Evolutionary conservation across 2,113 vertebrate genomes (phyloP).

Genomic region (Trochalopteron elliotii): DNA sequence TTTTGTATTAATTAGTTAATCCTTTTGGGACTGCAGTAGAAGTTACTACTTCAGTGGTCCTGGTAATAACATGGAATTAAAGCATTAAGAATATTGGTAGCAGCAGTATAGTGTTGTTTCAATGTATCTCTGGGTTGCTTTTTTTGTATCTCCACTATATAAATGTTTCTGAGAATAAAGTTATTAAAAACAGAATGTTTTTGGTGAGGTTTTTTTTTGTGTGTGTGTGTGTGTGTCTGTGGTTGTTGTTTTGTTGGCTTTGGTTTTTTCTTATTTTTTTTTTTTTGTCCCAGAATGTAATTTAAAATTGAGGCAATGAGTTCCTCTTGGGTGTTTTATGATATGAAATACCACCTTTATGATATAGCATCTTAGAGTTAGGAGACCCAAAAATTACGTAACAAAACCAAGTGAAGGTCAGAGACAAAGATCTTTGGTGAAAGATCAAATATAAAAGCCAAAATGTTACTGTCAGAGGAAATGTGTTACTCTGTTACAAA

Average conservation of each 20-base stretch:
- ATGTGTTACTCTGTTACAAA: background rate
- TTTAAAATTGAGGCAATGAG: background rate
- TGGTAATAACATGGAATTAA: background rate
- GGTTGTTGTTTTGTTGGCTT: background rate
- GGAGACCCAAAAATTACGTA: background rate
- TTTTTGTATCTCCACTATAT: background rate
- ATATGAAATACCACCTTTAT: background rate
- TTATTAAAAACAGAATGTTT: background rate
- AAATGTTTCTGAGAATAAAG: background rate
- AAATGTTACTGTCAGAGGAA: conserved; percentile 30
- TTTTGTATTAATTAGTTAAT: background rate
- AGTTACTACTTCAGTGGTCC: background rate
- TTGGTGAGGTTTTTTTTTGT: background rate
- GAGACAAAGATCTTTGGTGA: background rate
- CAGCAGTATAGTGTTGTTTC: background rate
- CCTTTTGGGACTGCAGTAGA: background rate
- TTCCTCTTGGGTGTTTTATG: background rate
- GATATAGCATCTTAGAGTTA: background rate
- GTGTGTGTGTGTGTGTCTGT: too few species aligned
- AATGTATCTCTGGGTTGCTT: accelerated
- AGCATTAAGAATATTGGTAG: background rate
- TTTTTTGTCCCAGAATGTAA: background rate
- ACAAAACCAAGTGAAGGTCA: background rate
- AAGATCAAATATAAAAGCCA: background rate
- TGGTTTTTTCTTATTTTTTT: background rate